Evolutionary conservation across 2,797 vertebrate species (phyloP).

Genomic region (Sandelia bainsii): DNA sequence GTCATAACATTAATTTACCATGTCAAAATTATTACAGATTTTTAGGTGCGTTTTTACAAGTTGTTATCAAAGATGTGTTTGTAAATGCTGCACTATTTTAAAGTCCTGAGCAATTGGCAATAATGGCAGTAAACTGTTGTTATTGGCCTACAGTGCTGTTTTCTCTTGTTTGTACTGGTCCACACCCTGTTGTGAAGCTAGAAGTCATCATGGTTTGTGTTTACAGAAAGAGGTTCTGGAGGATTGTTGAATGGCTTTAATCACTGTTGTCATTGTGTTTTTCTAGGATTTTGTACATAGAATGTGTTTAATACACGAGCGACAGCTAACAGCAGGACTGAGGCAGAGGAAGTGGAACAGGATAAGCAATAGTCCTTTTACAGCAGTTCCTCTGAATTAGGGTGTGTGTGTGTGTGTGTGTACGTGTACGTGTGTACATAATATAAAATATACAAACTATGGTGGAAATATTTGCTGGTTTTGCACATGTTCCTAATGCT

Average conservation of each 20-base stretch:
- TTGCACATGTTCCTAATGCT: background rate
- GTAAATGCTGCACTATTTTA: background rate
- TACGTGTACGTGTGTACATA: no score
- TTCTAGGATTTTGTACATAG: background rate
- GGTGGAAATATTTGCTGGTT: no score
- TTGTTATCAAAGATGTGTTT: background rate
- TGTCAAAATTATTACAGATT: no score
- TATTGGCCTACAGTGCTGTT: no score
- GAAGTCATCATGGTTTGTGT: background rate
- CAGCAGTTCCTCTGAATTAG: slow-evolving; percentile 9
- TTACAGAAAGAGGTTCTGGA: background rate
- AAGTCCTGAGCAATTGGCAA: background rate
- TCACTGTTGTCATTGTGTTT: background rate
- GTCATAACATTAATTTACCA: no score
- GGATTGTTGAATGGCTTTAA: background rate
- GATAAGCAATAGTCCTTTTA: slow-evolving; percentile 11
- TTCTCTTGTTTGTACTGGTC: background rate
- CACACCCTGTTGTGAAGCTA: background rate
- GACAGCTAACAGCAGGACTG: background rate
- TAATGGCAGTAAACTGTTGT: background rate
- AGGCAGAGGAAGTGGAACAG: slow-evolving; percentile 19
- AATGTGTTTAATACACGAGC: background rate
- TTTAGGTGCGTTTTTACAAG: no score
- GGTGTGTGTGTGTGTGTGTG: background rate
- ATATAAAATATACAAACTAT: no score